Conservation (phyloP, 2,797 vertebrate species). For the Peromyscus attwateri region DNA sequence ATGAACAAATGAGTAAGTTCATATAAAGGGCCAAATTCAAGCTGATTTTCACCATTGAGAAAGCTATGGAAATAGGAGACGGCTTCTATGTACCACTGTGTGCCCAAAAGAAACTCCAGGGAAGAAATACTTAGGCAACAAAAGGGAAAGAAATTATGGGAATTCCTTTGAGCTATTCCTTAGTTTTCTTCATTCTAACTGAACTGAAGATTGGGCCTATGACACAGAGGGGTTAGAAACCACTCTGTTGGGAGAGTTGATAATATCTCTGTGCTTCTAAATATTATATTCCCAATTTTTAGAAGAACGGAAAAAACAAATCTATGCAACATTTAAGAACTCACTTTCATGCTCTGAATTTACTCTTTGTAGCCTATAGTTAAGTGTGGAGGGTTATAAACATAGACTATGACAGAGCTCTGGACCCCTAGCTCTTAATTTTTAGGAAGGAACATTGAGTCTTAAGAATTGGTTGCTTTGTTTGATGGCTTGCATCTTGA, state of each 20-base stretch:
- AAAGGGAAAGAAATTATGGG: background rate
- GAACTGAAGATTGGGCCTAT: background rate
- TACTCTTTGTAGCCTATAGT: background rate
- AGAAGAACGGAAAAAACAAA: background rate
- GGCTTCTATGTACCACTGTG: background rate
- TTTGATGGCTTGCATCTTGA: background rate
- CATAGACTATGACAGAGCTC: background rate
- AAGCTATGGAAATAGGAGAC: constrained; percentile 9
- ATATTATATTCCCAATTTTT: background rate
- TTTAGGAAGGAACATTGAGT: background rate
- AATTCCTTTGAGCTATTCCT: background rate
- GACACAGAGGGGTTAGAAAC: background rate
- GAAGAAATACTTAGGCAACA: background rate
- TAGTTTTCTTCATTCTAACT: background rate
- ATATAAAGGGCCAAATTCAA: constrained; percentile 44
- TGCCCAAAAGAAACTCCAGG: background rate
- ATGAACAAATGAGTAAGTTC: constrained; percentile 56
- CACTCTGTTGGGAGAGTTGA: background rate
- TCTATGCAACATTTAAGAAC: background rate
- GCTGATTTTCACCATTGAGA: constrained; percentile 36
- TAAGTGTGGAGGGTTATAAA: background rate
- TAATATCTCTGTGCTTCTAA: background rate
- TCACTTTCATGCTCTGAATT: background rate
- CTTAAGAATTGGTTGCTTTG: background rate
- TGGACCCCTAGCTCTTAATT: background rate